Base-by-base conservation (phyloP, 1,140 invertebrate species). In the Thaumetopoea pityocampa region DNA sequence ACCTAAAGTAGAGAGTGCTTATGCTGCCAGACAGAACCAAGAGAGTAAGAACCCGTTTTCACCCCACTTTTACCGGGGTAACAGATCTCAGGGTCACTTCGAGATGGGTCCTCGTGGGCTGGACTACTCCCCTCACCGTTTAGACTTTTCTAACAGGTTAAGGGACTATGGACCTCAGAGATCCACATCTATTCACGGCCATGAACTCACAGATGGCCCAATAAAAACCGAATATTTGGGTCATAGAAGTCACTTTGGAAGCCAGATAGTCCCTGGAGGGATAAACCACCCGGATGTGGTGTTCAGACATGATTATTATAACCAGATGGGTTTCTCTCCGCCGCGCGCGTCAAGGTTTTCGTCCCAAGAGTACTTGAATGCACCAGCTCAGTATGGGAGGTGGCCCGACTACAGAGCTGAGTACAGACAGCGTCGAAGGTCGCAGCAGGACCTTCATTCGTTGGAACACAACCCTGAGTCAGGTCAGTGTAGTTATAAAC, bases 301-400 rank as follows among this genome's bases (percentile, higher is more conserved):
- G 3, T 85, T 79, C 50, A 51, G 82, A 11, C 82, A 86, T 10
- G 84, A 86, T 15, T 78, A 83, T 32, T 86, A 85, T 40, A 57
- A 42, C 0, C 77, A 77, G 45, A 64, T 74, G 36, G 79, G 79
- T 3, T 77, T 84, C 36, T 76, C 72, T 0, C 72, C 80, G 5
- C 77, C 82, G 5, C 54, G 82, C n/a, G 68, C 81, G 3, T 78
- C 82, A 4, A 38, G 85, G 30, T 86, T 86, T 29, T 86, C 85
- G 0, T 86, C 85, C 1, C 85, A 86, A 48, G 85, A 86, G 66
- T 86, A 86, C 36, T 48, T 86, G 49, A 85, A 85, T 36, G 70
- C 69, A 5, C 76, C 79, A 1, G 71, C 65, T 5, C 68, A 79
- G 45, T 68, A 71, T 16, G 78, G 72, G 0, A 45, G 80, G 17